Evolutionary conservation across 2,113 vertebrate genomes (phyloP).

Genomic region (Callorhinus ursinus): DNA sequence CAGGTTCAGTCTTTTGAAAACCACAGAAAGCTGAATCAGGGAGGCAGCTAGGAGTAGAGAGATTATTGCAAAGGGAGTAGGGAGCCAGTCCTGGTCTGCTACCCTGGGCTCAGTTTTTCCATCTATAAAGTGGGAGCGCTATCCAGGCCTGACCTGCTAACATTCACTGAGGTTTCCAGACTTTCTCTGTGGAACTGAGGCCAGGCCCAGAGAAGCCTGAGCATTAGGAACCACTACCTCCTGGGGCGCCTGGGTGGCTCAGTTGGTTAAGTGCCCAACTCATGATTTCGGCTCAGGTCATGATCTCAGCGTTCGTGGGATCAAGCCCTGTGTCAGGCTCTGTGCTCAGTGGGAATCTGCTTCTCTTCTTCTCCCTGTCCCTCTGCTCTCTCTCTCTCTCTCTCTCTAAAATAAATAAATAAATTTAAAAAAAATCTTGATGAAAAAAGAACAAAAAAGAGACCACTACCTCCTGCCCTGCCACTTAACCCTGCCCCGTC

Average conservation of each 20-base stretch:
- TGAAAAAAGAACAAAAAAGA: background rate
- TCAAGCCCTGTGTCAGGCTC: background rate
- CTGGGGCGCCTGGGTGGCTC: background rate
- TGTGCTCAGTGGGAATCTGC: background rate
- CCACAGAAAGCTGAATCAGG: background rate
- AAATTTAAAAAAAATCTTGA: background rate
- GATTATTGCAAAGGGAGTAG: background rate
- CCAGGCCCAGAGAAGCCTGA: background rate
- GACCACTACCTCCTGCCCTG: background rate
- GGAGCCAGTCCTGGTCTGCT: background rate
- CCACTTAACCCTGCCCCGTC: background rate
- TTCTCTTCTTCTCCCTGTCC: background rate
- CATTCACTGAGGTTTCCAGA: background rate
- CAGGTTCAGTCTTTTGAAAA: conserved; percentile 1
- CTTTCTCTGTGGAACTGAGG: background rate
- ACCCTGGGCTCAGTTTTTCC: background rate
- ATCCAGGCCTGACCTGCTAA: background rate
- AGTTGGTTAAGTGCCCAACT: background rate
- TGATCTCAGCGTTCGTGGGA: background rate
- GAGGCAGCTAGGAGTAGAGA: background rate
- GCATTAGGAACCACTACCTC: background rate
- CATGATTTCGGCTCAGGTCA: background rate
- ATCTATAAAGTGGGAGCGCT: background rate
- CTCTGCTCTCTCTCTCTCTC: background rate
- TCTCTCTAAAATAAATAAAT: background rate